Base-by-base conservation (phyloP, 2,113 vertebrate species). In the Zosterops lateralis region DNA sequence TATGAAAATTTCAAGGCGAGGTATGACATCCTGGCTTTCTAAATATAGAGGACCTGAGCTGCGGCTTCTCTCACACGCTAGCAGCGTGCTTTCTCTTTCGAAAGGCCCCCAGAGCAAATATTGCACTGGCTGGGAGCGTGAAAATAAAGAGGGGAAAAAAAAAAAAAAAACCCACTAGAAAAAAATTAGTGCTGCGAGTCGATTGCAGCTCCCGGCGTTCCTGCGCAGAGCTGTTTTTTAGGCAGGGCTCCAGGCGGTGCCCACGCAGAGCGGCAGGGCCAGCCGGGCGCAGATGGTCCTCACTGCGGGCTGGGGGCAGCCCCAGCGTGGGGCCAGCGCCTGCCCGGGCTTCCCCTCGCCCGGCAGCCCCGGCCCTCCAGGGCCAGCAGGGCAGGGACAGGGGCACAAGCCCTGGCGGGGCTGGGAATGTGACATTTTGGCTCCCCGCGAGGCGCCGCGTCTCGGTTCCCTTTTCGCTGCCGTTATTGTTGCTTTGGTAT, bases 381-480 rank as follows among this genome's bases (percentile, higher is more conserved):
- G 0, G 0, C 54, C 84, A 34, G 44, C 66, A 19, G 34, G 44
- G 61, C 15, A 70, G 34, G 71, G 34, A 67, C 44, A 87, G 89
- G 25, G 34, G 58, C 18, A 5, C 79, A 17, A 22, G 57, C 70
- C 88, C 58, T 12, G 51, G 61, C 70, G n/a, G 85, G 89, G 57
- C 75, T 71, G 75, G 70, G 71, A 44, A 47, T 89, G 92, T 94
- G 96, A 94, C 94, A 93, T 96, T 97, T 93, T 62, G 71, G 78
- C 86, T 95, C 80, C n/a, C 19, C 56, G 74, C 45, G 73, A 95
- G 95, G 76, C 45, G 24, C 76, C 7, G 14, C 20, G 3, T 96
- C 96, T 97, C 51, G 1, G 95, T 97, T 97, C 97, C 96, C 94
- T 95, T 97, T 97, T 95, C 66, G 54, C 86, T 92, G 89, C 96